Conservation (phyloP, 2,113 vertebrate species). For the Phasianus colchicus region DNA sequence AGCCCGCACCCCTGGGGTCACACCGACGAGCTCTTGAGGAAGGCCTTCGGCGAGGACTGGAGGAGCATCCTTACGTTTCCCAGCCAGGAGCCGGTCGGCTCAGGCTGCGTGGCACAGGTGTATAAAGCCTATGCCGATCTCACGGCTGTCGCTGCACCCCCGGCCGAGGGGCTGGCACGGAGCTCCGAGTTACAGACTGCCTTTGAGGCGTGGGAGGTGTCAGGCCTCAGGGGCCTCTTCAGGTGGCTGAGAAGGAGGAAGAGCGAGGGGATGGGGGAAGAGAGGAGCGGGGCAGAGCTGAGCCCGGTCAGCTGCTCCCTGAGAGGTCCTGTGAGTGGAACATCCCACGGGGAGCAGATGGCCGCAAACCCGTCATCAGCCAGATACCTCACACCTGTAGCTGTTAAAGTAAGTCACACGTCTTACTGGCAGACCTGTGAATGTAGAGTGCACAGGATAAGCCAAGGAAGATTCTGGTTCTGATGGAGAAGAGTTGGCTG, state of each 20-base stretch:
- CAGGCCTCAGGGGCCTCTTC: slow-evolving; percentile 69
- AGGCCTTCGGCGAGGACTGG: slow-evolving; percentile 90
- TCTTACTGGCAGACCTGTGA: background rate
- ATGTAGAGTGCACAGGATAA: fast-evolving
- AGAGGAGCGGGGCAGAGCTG: slow-evolving; percentile 32
- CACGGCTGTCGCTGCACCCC: slow-evolving; percentile 70
- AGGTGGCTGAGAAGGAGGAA: slow-evolving; percentile 62
- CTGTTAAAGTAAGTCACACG: slow-evolving; percentile 87
- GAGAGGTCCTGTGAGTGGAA: background rate
- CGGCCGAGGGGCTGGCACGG: slow-evolving; percentile 59
- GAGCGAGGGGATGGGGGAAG: slow-evolving; percentile 16
- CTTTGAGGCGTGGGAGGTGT: slow-evolving; percentile 82
- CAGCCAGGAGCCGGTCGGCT: slow-evolving; percentile 89
- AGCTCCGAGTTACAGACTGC: slow-evolving; percentile 66
- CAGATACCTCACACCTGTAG: slow-evolving; percentile 84
- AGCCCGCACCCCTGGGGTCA: slow-evolving; percentile 88
- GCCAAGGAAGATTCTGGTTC: background rate
- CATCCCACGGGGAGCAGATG: background rate
- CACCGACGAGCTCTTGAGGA: slow-evolving; percentile 83
- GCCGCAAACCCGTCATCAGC: background rate
- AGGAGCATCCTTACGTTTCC: slow-evolving; percentile 80
- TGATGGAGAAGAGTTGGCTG: background rate
- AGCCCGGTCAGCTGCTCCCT: background rate
- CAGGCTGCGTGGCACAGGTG: slow-evolving; percentile 94
- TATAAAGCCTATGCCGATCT: slow-evolving; percentile 88